Evolutionary conservation across 2,888 invertebrate genomes (phyloP).

Genomic region (Lumbricus terrestris): DNA sequence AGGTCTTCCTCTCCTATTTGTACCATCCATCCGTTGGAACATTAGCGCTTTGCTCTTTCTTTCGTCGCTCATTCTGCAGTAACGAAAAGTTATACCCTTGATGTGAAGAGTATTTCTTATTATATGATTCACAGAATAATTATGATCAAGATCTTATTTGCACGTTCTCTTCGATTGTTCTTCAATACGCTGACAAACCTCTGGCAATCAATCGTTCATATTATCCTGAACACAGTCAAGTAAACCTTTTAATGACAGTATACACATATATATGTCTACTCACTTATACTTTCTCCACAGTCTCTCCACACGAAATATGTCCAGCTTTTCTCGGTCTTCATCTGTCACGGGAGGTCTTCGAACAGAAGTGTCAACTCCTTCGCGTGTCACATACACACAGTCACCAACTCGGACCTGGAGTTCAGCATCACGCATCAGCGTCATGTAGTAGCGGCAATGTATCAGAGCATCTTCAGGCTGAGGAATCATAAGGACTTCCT

Average conservation of each 20-base stretch:
- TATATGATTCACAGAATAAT: background rate
- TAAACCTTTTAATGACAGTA: background rate
- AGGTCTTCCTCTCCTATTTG: too few relatives aligned
- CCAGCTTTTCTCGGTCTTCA: slow-evolving; percentile 70
- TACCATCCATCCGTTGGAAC: too few relatives aligned
- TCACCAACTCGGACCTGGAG: slow-evolving; percentile 73
- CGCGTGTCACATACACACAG: slow-evolving; percentile 87
- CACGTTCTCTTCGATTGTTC: background rate
- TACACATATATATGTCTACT: slow-evolving; percentile 42
- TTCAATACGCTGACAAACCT: background rate
- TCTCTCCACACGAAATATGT: slow-evolving; percentile 89
- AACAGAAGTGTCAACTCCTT: slow-evolving; percentile 60
- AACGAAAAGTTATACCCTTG: background rate
- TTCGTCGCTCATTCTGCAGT: background rate
- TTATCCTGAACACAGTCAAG: background rate
- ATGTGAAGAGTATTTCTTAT: background rate
- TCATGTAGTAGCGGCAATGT: slow-evolving; percentile 79
- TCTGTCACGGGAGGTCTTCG: slow-evolving; percentile 33
- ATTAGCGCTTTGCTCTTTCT: too few relatives aligned
- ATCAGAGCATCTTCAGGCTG: slow-evolving; percentile 61
- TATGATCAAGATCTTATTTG: background rate
- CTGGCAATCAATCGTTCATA: too few relatives aligned
- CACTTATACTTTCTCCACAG: slow-evolving; percentile 84
- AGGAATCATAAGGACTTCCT: slow-evolving; percentile 63
- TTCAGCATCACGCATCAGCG: slow-evolving; percentile 70